phyloP scores from a whole-genome alignment of 2,797 vertebrate genomes.

The Varecia variegata region DNA sequence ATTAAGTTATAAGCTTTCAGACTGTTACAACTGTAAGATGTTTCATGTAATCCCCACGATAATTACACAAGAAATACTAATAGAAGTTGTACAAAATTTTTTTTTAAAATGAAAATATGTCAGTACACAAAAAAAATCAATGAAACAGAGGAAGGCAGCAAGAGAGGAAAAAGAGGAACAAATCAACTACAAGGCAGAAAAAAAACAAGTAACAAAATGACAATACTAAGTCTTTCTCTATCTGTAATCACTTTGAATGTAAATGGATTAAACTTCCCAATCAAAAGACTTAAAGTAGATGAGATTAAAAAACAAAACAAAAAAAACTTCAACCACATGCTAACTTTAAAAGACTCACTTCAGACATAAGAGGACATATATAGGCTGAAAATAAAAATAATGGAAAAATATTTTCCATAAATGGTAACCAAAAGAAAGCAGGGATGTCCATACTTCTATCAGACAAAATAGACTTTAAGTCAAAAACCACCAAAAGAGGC shows the following conservation, averaged over 20 bases:
- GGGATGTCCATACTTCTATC: neutral
- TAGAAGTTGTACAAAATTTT: neutral
- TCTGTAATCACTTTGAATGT: neutral
- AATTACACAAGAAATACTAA: neutral
- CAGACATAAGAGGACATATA: neutral
- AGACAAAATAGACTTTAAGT: neutral
- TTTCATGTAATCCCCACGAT: neutral
- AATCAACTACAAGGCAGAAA: neutral
- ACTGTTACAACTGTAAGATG: neutral
- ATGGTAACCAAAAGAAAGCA: neutral
- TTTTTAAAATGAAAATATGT: neutral
- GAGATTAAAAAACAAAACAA: neutral
- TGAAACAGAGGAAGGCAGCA: neutral
- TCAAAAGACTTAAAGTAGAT: neutral
- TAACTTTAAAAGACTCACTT: neutral
- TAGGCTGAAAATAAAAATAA: neutral
- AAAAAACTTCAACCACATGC: neutral
- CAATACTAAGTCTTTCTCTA: neutral
- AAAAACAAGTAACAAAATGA: neutral
- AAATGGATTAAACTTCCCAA: neutral
- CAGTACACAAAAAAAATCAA: neutral
- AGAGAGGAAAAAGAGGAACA: neutral
- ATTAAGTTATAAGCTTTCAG: neutral
- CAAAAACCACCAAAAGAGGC: neutral
- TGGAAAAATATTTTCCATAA: neutral